Evolutionary conservation across 2,888 invertebrate species (phyloP), one percentile per base, ranked within the genome.

Genomic region (Aelia acuminata): DNA sequence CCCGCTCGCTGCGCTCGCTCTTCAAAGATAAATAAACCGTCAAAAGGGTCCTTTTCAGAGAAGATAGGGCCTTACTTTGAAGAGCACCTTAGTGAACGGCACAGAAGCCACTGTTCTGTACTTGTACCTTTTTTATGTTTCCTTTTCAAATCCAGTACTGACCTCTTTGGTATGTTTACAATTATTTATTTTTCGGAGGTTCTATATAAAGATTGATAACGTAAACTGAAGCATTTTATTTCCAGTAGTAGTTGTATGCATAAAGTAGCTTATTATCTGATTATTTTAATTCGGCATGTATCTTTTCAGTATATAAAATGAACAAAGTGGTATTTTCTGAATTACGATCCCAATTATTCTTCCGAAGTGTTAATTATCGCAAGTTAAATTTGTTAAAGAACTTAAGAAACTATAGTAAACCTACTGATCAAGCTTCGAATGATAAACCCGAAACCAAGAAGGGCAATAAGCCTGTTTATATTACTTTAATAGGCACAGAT

Each of bases 401-500:
- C 22, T 20, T 39, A 0, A 75, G 18, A 18, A 39, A 80, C 22
- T 80, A 80, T 43, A 43, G 80, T 80, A 80, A 80, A 22, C 0
- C n/a, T 22, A 10, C 22, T 80, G 43, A 80, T 43, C 26, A 80
- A 80, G 31, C 39, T 43, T 10, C 39, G 0, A 43, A 7, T 43
- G 80, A 80, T n/a, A 43, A 80, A 80, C 43, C 22, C 3, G n/a
- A 84, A 1, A 11, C 47, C 8, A 50, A 84, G 49, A 89, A 89
- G 20, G 88, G 87, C 70, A 88, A 89, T 75, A 84, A 88, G n/a
- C 84, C 85, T 48, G 84, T 84, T 47, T 89, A 88, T 75, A 95
- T 96, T 90, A 96, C 96, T 0, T 92, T 96, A 48, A 93, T 96
- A 89, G 92, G 93, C 57, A 92, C 93, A 50, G 94, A 95, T 91